Evolutionary conservation across 2,113 vertebrate species (phyloP).

Genomic region (Catharus minimus): DNA sequence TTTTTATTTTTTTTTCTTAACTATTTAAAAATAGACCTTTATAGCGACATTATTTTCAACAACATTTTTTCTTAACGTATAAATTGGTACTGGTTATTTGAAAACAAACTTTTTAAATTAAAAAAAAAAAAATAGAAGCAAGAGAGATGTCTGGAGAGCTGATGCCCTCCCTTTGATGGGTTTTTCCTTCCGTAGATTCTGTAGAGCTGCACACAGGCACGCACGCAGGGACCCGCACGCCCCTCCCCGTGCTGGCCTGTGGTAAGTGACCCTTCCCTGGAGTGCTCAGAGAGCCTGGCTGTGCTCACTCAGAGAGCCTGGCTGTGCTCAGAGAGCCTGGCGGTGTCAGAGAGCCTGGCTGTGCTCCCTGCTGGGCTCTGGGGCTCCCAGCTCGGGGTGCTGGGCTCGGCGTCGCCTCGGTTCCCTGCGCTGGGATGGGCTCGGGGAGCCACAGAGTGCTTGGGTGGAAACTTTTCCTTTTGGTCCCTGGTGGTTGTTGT

Average conservation of each 20-base stretch:
- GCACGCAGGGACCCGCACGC: not conserved
- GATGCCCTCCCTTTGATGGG: not conserved
- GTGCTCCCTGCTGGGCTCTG: accelerated
- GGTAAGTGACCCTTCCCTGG: not conserved
- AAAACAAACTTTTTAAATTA: slow-evolving; percentile 29
- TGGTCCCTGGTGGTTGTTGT: too few species aligned
- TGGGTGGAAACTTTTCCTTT: too few species aligned
- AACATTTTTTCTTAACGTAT: not conserved
- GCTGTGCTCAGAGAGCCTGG: too few species aligned
- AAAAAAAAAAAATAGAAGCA: not conserved
- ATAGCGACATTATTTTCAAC: not conserved
- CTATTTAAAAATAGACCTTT: not conserved
- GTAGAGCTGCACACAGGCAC: not conserved
- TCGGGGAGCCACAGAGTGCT: not conserved
- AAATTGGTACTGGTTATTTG: slow-evolving; percentile 50
- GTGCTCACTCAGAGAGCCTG: too few species aligned
- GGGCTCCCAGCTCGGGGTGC: not conserved
- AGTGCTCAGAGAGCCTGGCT: not conserved
- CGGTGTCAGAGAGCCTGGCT: too few species aligned
- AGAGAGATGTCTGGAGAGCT: not conserved
- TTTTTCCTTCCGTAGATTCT: not conserved
- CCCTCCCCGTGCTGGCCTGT: not conserved
- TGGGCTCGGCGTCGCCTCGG: not conserved
- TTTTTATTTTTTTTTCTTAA: not conserved
- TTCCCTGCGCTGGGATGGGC: not conserved